Evolutionary conservation across 2,797 vertebrate species (phyloP), one percentile per base, ranked within the genome.

Genomic region (Microchirus variegatus): DNA sequence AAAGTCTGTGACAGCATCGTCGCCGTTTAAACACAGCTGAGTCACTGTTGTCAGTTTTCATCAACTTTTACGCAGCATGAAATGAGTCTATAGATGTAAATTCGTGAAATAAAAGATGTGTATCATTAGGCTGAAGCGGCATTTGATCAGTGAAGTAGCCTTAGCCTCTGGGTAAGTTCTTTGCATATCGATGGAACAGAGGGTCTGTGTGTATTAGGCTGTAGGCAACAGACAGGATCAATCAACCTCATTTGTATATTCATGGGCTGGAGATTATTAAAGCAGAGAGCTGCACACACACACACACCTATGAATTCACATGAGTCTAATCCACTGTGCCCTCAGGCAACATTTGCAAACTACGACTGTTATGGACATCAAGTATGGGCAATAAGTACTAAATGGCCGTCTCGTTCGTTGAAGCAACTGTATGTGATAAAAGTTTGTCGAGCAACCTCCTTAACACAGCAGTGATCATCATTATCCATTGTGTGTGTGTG

Each of bases 231-330:
- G 77, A 63, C 72, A 9, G 41, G 65, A 84, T 84, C 56, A 71
- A 63, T 80, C 58, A 3, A 35, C 53, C 64, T 77, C 16, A 70
- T 78, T 75, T 81, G 58, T 37, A 67, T 73, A 77, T 75, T 77
- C 47, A 67, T 77, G 50, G 67, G 55, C 18, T 56, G 59, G 40
- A 59, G 48, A 74, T 70, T 67, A 81, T 78, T 71, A 55, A 55
- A 49, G 50, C 14, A 55, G 59, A n/a, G 14, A 43, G 51, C 42
- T 48, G 53, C 22, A 19, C 12, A 11, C 49, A 38, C 26, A 22
- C 13, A 11, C 45, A 38, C 50, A 70, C 55, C 51, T 67, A 64
- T 65, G 55, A 73, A 78, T 83, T 71, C 63, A 63, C 72, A 63
- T 45, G 56, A 70, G 47, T 43, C 50, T 40, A 31, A 67, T 64